These are phyloP conservation scores for Parnassius orleans DNA, from an alignment of 2,888 invertebrate genomes.

Conservation along the genomic window DNA sequence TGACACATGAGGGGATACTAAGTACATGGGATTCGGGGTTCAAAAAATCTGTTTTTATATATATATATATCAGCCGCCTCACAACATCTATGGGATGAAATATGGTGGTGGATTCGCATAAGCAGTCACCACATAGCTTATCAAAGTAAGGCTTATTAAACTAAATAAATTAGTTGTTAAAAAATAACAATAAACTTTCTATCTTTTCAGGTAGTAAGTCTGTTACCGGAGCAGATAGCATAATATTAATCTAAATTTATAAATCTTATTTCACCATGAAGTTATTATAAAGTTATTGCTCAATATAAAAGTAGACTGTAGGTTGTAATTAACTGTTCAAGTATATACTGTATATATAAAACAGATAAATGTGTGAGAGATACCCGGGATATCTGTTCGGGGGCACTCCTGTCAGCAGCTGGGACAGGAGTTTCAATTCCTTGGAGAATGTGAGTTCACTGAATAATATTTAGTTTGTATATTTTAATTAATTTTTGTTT, in stretches of 20 bases:
- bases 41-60: too few relatives aligned
- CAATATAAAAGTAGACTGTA: slow-evolving; percentile 27
- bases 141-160: too few relatives aligned
- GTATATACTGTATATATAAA: slow-evolving; percentile 28
- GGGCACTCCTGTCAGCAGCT: slow-evolving; percentile 75
- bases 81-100: too few relatives aligned
- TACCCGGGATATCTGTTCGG: slow-evolving; percentile 72
- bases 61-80: too few relatives aligned
- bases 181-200: background rate
- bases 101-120: too few relatives aligned
- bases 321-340: slow-evolving; percentile 24
- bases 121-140: too few relatives aligned
- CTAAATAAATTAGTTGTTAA: too few relatives aligned
- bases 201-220: slow-evolving; percentile 17
- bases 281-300: slow-evolving; percentile 31
- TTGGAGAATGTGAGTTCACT: slow-evolving; percentile 70
- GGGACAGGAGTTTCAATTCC: slow-evolving; percentile 71
- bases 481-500: too few relatives aligned
- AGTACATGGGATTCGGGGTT: too few relatives aligned
- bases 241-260: background rate
- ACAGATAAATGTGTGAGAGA: slow-evolving; percentile 65
- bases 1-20: too few relatives aligned
- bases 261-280: slow-evolving; percentile 26
- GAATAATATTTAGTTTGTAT: too few relatives aligned
- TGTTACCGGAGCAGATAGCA: too few relatives aligned